Percentiles rank a stretch among this genome's conserved stretches.
Conservation (phyloP, 2,113 vertebrate species). For the Oplegnathus fasciatus region DNA sequence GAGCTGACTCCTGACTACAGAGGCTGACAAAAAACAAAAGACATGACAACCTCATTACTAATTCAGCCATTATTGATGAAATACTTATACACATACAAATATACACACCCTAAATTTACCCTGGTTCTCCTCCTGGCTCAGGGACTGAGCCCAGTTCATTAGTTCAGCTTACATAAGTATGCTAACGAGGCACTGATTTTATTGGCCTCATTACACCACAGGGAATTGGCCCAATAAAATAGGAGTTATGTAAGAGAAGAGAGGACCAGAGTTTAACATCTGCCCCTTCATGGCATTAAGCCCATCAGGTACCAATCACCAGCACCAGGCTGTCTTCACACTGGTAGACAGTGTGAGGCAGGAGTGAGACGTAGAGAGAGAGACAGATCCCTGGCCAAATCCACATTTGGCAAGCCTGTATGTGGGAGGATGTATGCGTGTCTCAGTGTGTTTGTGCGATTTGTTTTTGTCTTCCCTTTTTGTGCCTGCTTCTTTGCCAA, state of each 20-base stretch:
- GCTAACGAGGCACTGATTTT: constrained; percentile 72
- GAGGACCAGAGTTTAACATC: constrained; percentile 70
- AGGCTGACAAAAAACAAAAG: constrained; percentile 30
- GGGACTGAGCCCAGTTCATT: constrained; percentile 61
- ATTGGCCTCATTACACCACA: constrained; percentile 73
- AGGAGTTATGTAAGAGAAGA: constrained; percentile 63
- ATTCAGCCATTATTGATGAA: constrained; percentile 53
- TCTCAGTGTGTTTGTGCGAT: constrained; percentile 47
- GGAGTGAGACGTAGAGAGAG: constrained; percentile 9
- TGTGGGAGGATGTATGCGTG: constrained; percentile 43
- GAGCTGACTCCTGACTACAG: constrained; percentile 48
- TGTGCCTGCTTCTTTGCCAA: constrained; percentile 62
- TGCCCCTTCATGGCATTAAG: constrained; percentile 54
- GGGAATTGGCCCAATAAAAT: constrained; percentile 58
- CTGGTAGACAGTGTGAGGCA: constrained; percentile 24
- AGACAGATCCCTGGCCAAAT: constrained; percentile 55
- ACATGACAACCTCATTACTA: constrained; percentile 41
- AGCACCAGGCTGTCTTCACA: constrained; percentile 17
- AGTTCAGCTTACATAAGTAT: constrained; percentile 78
- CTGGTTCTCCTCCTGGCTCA: constrained; percentile 19
- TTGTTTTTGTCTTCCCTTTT: constrained; percentile 62
- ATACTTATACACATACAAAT: constrained; percentile 33
- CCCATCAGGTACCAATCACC: constrained; percentile 51
- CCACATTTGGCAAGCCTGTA: constrained; percentile 51
- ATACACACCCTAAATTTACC: constrained; percentile 20